These are phyloP conservation scores for Drosophila meridionalis DNA, from an alignment of 2,888 invertebrate genomes.

Conservation along the genomic window DNA sequence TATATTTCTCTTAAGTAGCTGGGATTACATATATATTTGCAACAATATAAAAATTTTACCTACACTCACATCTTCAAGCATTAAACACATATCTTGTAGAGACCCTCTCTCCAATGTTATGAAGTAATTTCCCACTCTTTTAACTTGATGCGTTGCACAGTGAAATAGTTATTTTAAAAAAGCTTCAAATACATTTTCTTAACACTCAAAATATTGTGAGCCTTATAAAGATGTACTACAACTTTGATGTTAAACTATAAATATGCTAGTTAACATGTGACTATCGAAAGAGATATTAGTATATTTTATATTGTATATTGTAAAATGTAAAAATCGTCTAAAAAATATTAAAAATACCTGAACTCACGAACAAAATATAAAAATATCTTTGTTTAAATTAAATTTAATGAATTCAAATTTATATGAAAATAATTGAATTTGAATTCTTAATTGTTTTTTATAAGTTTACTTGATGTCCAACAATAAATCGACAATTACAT, in stretches of 20 bases:
- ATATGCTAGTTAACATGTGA: neutral
- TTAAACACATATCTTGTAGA: conserved; percentile 40
- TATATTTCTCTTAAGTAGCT: too few relatives aligned
- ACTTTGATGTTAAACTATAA: neutral
- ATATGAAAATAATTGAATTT: neutral
- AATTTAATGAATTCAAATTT: neutral
- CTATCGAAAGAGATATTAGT: neutral
- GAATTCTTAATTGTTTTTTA: neutral
- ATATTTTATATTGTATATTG: neutral
- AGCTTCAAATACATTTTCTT: neutral
- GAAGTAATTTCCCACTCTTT: conserved; percentile 39
- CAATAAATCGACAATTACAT: too few relatives aligned
- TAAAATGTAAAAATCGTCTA: too few relatives aligned
- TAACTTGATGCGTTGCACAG: conserved; percentile 57
- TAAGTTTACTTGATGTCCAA: neutral
- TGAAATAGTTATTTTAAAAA: conserved; percentile 13
- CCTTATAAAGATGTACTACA: neutral
- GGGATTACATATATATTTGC: too few relatives aligned
- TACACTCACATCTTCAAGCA: conserved; percentile 56
- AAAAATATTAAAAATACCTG: too few relatives aligned
- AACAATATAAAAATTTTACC: conserved; percentile 2
- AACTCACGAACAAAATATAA: too few relatives aligned
- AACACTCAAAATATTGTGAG: neutral
- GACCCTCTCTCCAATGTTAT: conserved; percentile 34
- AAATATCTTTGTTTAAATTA: neutral